Conservation (phyloP, 2,113 vertebrate species). For the Hylia prasina region DNA sequence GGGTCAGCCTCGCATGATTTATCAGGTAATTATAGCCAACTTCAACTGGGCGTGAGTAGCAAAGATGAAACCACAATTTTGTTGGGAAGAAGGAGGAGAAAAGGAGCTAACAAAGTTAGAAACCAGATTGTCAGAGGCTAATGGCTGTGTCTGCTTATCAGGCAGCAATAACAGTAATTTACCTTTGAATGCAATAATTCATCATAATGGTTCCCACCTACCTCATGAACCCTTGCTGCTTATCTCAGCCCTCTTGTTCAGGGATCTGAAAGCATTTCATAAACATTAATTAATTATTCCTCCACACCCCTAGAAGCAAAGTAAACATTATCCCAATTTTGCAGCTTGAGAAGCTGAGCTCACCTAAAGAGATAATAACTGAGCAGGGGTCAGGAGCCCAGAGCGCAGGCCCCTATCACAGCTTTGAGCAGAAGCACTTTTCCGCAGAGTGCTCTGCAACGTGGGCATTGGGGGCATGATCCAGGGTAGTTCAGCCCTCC, state of each 20-base stretch:
- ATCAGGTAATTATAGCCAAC: not conserved
- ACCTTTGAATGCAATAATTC: not conserved
- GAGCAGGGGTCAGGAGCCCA: not conserved
- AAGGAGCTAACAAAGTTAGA: not conserved
- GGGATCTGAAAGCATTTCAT: conserved; percentile 17
- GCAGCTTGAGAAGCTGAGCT: not conserved
- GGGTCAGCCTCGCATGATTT: not conserved
- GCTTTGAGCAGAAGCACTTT: not conserved
- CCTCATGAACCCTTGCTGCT: not conserved
- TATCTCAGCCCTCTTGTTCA: not conserved
- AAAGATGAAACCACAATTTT: not conserved
- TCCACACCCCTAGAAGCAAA: conserved; percentile 27
- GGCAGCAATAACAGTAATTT: conserved; percentile 5
- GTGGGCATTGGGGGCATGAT: fast-evolving
- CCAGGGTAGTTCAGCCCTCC: not conserved
- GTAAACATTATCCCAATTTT: not conserved
- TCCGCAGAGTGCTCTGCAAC: not conserved
- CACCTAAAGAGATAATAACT: not conserved
- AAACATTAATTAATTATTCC: conserved; percentile 47
- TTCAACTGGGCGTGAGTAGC: not conserved
- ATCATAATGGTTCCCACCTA: not conserved
- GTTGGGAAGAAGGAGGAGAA: not conserved
- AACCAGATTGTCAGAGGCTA: not conserved
- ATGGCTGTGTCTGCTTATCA: not conserved
- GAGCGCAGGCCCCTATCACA: not conserved